A percentile compares a stretch with the other conserved stretches of the same genome.
phyloP scores from a whole-genome alignment of 1,140 invertebrate species.

The Brachionus paranguensis region DNA sequence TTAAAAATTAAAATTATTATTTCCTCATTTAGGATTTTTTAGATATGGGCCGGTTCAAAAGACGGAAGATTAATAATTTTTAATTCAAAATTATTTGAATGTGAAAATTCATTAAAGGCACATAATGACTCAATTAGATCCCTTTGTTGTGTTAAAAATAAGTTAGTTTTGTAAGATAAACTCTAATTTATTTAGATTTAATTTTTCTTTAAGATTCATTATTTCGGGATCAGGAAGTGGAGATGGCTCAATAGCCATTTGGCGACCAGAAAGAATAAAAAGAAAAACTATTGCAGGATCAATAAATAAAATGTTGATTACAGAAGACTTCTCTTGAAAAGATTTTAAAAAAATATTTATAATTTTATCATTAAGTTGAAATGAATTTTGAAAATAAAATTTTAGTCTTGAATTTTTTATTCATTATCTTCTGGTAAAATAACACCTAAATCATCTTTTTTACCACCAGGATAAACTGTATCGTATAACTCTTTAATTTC shows the following conservation, averaged over 20 bases:
- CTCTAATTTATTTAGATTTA: not conserved
- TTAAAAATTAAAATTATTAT: not conserved
- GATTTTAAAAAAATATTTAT: not conserved
- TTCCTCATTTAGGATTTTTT: not conserved
- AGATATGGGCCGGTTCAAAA: conserved; percentile 28
- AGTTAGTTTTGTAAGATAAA: not conserved
- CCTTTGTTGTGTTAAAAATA: not conserved
- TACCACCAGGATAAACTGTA: conserved; percentile 9
- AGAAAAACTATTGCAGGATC: not conserved
- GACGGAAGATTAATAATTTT: not conserved
- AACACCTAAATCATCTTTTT: conserved; percentile 24
- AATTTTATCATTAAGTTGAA: not conserved
- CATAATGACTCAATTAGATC: conserved; percentile 22
- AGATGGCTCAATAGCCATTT: conserved; percentile 10
- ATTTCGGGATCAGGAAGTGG: conserved; percentile 12
- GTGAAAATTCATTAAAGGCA: conserved; percentile 25
- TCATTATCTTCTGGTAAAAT: conserved; percentile 13
- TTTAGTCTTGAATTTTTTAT: not conserved
- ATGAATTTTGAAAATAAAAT: not conserved
- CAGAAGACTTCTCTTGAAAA: not conserved
- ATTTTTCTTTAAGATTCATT: not conserved
- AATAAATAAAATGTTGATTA: not conserved
- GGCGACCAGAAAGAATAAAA: conserved; percentile 5
- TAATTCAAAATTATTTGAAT: not conserved
- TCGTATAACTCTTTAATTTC: conserved; percentile 28